phyloP scores from a whole-genome alignment of 2,888 invertebrate species.

The Idaea aversata region DNA sequence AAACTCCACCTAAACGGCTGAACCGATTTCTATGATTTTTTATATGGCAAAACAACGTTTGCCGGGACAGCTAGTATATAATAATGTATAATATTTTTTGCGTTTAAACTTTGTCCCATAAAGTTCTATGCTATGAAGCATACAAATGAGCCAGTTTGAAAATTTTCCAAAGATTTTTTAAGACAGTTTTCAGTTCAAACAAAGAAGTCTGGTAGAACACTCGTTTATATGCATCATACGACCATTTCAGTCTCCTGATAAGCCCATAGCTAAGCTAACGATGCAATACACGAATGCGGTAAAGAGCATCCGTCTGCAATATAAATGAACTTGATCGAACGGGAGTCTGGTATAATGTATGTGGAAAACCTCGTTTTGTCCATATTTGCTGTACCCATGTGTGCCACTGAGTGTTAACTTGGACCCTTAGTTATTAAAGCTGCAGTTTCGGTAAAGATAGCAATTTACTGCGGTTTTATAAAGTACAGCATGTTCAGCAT shows the following conservation, averaged over 20 bases:
- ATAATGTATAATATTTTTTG: too few species aligned
- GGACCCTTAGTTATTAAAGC: conserved; percentile 34
- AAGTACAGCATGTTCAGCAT: background rate
- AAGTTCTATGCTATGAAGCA: too few species aligned
- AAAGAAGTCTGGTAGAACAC: background rate
- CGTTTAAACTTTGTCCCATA: too few species aligned
- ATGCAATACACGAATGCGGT: conserved; percentile 40
- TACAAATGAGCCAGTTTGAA: too few species aligned
- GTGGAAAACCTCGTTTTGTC: conserved; percentile 56
- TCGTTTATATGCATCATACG: background rate
- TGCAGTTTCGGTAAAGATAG: conserved; percentile 47
- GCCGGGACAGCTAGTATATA: too few species aligned
- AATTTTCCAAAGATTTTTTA: too few species aligned
- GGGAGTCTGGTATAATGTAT: conserved; percentile 54
- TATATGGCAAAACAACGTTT: too few species aligned
- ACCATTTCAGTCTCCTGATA: conserved; percentile 4
- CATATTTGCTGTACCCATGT: conserved; percentile 43
- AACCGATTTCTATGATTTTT: too few species aligned
- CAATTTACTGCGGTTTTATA: conserved; percentile 8
- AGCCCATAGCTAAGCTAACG: conserved; percentile 32
- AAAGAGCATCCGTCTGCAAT: conserved; percentile 52
- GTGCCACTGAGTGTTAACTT: conserved; percentile 38
- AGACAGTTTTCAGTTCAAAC: background rate
- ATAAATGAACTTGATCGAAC: conserved; percentile 58
- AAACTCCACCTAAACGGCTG: too few species aligned